Base-by-base conservation (phyloP, 2,113 vertebrate genomes). In the Amphiprion ocellaris region DNA sequence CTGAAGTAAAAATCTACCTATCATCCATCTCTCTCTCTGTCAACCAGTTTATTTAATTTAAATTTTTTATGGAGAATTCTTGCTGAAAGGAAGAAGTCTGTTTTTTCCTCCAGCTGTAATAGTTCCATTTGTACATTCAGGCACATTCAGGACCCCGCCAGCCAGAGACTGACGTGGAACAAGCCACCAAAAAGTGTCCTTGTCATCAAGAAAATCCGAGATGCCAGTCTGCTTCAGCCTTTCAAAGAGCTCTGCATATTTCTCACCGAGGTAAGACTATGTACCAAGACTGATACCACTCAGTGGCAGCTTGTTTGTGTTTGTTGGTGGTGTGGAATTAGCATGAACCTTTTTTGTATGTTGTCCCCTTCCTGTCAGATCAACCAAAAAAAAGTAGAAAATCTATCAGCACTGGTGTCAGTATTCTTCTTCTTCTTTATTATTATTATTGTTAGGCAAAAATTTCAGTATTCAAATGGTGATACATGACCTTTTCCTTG, bases 111-210 rank as follows among this genome's bases (percentile, higher is more conserved):
- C 49, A 16, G 30, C 4, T 52, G 24, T 37, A 37, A 37, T 9
- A 37, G 33, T 37, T 37, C 7, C 33, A 10, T 78, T 56, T 79
- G 12, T 85, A 8, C 80, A 24, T 87, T 17, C 70, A 99, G 98
- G 98, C 98, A 99, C 93, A 98, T 99, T 83, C 98, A 99, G 94
- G 98, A 99, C 85, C 98, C 98, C 37, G 98, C 97, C 23, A 98
- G 96, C 93, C 98, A 99, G 92, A 96, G 95, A 88, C 91, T 99
- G 90, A 98, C 98, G 0, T 99, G 98, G 98, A 99, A 96, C 96
- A 99, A 97, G 89, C 94, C 96, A 56, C 98, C 98, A 0, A 97
- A 97, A 96, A 99, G 97, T n/a, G 97, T 99, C 78, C 96, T 99
- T 16, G 97, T 99, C 65, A 97, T 99, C 85, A 99, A 99, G 90